Conservation (phyloP, 2,113 vertebrate genomes). For the Ammodytes dubius region DNA sequence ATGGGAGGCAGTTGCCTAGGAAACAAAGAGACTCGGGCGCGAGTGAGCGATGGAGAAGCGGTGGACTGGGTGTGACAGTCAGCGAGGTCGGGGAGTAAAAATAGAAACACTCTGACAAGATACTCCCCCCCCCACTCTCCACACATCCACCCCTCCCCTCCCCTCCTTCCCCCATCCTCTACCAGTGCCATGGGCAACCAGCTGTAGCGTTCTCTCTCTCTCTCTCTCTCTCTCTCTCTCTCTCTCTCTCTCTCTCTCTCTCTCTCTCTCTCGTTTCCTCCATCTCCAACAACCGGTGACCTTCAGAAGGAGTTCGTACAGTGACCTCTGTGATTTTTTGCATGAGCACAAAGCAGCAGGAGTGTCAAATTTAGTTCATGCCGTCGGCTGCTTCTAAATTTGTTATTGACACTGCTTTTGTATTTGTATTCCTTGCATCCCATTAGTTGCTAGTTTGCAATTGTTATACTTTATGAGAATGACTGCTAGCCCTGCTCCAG, state of each 20-base stretch:
- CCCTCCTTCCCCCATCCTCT: conserved; percentile 2
- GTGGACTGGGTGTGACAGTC: conserved; percentile 80
- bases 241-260: conserved; percentile 36
- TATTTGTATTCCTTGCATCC: not conserved
- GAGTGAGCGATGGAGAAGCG: conserved; percentile 69
- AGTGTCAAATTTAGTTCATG: not conserved
- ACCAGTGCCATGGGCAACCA: conserved; percentile 51
- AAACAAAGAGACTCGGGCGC: conserved; percentile 73
- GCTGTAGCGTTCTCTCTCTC: conserved; percentile 57
- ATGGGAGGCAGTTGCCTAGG: conserved; percentile 75
- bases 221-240: conserved; percentile 36
- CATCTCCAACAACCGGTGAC: conserved; percentile 63
- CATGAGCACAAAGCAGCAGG: not conserved
- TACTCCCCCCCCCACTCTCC: conserved; percentile 34
- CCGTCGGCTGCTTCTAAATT: not conserved
- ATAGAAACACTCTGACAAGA: conserved; percentile 81
- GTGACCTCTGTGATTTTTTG: conserved; percentile 37
- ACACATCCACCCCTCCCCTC: not conserved
- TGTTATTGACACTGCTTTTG: conserved; percentile 1
- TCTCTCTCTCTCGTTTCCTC: conserved; percentile 39
- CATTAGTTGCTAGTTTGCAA: not conserved
- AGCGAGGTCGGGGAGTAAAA: conserved; percentile 76
- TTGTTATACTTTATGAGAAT: not conserved
- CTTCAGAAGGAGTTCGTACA: conserved; percentile 52
- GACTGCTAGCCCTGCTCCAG: too few relatives aligned